Percentiles rank a stretch among this genome's conserved stretches.
These are phyloP conservation scores for Lycaon pictus DNA, from an alignment of 2,113 vertebrate genomes.

Conservation along the genomic window DNA sequence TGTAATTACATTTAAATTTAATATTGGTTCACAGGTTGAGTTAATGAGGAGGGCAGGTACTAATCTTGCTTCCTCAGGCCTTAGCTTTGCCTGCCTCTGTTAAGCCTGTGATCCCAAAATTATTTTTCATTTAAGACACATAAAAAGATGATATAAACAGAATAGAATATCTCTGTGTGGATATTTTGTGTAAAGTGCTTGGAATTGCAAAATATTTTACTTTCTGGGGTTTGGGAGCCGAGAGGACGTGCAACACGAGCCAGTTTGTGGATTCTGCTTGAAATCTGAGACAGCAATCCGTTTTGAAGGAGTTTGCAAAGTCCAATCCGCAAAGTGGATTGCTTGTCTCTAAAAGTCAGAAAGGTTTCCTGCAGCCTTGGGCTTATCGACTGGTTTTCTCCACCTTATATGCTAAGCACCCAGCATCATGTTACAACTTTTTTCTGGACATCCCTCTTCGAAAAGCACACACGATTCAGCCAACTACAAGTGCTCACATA, in stretches of 20 bases:
- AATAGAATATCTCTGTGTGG: not conserved
- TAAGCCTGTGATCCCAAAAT: not conserved
- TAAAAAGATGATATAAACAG: not conserved
- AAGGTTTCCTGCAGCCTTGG: not conserved
- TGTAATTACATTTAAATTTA: slow-evolving; percentile 19
- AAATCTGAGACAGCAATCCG: not conserved
- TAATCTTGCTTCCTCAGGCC: not conserved
- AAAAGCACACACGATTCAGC: not conserved
- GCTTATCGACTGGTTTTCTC: not conserved
- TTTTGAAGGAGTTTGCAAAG: not conserved
- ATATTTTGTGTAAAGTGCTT: not conserved
- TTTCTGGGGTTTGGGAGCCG: not conserved
- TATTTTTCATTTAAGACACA: slow-evolving; percentile 23
- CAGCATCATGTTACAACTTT: not conserved
- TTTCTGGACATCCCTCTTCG: not conserved
- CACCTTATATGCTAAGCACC: not conserved
- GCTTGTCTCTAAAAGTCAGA: not conserved
- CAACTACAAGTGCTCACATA: not conserved
- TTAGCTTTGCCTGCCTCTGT: not conserved
- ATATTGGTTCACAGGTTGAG: not conserved
- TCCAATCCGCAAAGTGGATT: not conserved
- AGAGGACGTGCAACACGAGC: not conserved
- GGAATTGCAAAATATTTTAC: not conserved
- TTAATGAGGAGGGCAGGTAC: not conserved
- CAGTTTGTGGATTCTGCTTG: not conserved